phyloP scores from a whole-genome alignment of 2,888 invertebrate genomes.

The Aspidiotus rigidus region DNA sequence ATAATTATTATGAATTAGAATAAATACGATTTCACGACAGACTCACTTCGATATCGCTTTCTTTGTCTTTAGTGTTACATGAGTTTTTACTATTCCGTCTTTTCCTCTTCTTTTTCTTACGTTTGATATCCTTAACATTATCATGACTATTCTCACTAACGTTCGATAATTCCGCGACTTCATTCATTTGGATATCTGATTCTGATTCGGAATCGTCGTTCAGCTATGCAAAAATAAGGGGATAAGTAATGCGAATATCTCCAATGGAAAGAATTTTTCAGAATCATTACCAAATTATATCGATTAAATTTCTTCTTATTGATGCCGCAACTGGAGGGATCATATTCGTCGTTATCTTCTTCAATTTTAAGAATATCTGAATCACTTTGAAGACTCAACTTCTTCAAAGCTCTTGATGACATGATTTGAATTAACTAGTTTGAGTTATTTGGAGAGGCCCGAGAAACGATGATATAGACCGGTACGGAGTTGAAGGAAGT shows the following conservation, averaged over 20 bases:
- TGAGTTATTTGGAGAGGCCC: too few relatives aligned
- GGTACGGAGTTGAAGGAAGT: too few relatives aligned
- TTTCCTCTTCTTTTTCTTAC: slow-evolving; percentile 58
- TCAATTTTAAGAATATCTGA: slow-evolving; percentile 39
- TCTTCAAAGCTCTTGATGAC: slow-evolving; percentile 58
- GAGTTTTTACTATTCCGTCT: slow-evolving; percentile 42
- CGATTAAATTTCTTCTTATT: slow-evolving; percentile 56
- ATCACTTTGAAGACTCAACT: slow-evolving; percentile 42
- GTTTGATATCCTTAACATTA: slow-evolving; percentile 45
- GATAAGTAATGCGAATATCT: neutral
- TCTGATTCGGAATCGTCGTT: slow-evolving; percentile 50
- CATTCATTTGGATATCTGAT: slow-evolving; percentile 56
- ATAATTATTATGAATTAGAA: neutral
- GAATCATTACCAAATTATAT: slow-evolving; percentile 58
- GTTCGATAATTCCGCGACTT: slow-evolving; percentile 44
- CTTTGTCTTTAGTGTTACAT: slow-evolving; percentile 48
- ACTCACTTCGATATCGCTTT: slow-evolving; percentile 55
- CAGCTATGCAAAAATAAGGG: slow-evolving; percentile 15
- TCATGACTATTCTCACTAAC: slow-evolving; percentile 45
- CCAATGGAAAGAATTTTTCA: neutral
- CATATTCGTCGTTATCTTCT: slow-evolving; percentile 44
- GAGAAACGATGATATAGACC: too few relatives aligned
- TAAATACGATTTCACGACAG: neutral
- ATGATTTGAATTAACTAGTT: slow-evolving; percentile 42
- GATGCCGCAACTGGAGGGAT: slow-evolving; percentile 49